Conservation (phyloP, 1,140 invertebrate species). For the Orius insidiosus region DNA sequence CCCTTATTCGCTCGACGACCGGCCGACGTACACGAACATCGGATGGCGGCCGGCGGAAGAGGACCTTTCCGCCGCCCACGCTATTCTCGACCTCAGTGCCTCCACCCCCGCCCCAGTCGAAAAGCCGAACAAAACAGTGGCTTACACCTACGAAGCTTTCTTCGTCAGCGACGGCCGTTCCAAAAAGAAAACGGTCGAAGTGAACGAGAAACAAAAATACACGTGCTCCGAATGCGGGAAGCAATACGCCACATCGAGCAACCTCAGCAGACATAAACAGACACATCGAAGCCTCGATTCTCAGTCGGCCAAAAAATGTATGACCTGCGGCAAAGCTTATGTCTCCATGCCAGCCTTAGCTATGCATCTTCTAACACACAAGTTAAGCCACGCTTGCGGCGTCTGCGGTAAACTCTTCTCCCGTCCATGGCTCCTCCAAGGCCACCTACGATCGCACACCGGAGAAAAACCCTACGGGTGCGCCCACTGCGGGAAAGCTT, state of each 20-base stretch:
- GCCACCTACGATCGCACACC: constrained; percentile 88
- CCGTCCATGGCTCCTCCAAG: constrained; percentile 80
- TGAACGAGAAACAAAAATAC: constrained; percentile 35
- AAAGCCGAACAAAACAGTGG: constrained; percentile 36
- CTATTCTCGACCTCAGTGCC: constrained; percentile 69
- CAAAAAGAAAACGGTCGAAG: constrained; percentile 30
- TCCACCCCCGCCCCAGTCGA: constrained; percentile 45
- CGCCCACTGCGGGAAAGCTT: constrained; percentile 95
- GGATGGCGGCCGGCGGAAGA: constrained; percentile 30
- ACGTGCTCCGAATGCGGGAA: constrained; percentile 92
- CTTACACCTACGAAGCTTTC: constrained; percentile 87
- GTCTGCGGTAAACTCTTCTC: constrained; percentile 88
- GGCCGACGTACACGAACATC: constrained; percentile 23
- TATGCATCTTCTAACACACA: constrained; percentile 92
- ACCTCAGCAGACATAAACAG: constrained; percentile 81
- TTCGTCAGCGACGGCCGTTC: constrained; percentile 87
- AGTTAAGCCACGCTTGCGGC: constrained; percentile 74
- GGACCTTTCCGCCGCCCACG: constrained; percentile 66
- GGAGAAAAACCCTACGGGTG: constrained; percentile 98
- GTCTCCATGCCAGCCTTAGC: constrained; percentile 94
- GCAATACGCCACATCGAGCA: constrained; percentile 90
- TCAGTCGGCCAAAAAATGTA: constrained; percentile 80
- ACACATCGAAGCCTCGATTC: constrained; percentile 89
- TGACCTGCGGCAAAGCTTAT: constrained; percentile 87
- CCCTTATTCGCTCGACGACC: constrained; percentile 62